Evolutionary conservation across 2,113 vertebrate genomes (phyloP), one percentile per base, ranked within the genome.

Genomic region (Platichthys stellatus): DNA sequence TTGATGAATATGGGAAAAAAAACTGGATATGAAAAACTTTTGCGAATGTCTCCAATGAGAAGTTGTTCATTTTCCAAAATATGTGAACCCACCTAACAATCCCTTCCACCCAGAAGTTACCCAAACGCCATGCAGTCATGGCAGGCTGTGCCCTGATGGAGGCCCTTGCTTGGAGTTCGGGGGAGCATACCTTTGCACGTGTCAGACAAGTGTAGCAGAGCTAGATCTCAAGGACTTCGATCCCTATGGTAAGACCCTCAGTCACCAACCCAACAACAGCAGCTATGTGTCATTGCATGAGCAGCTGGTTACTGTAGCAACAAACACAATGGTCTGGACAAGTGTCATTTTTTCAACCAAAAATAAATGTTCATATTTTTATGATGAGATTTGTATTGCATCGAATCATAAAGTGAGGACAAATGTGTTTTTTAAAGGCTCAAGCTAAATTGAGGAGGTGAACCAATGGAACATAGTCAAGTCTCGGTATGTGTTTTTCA

Each of bases 141-240:
- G 94, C 92, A 94, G 96, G 0, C 95, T 96, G 49, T 99, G 97
- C 81, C 97, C 98, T 0, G 96, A 97, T 0, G 97, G 98, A 0
- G 96, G 96, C 13, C 96, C 97, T 3, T 99, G 98, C 89, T 93
- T 98, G 94, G 98, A 99, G 82, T 97, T 98, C 0, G 95, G 96
- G 0, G 97, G 98, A 31, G 94, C 96, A 61, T 98, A 98, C 90
- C 95, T 98, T 31, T 99, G 98, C 0, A 97, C 97, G 49, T 99
- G 97, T 90, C 97, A 98, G 90, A 96, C 96, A 0, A 86, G 91
- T 11, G 86, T 54, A 54, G 75, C 75, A 9, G 94, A 94, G 20
- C 57, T 86, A 2, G 96, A 95, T 86, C 95, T 95, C 0, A 93
- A 94, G 82, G 88, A 97, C 91, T 95, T 96, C 93, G 91, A 96